These are phyloP conservation scores for Garra rufa DNA, from an alignment of 2,113 vertebrate genomes.

Conservation along the genomic window DNA sequence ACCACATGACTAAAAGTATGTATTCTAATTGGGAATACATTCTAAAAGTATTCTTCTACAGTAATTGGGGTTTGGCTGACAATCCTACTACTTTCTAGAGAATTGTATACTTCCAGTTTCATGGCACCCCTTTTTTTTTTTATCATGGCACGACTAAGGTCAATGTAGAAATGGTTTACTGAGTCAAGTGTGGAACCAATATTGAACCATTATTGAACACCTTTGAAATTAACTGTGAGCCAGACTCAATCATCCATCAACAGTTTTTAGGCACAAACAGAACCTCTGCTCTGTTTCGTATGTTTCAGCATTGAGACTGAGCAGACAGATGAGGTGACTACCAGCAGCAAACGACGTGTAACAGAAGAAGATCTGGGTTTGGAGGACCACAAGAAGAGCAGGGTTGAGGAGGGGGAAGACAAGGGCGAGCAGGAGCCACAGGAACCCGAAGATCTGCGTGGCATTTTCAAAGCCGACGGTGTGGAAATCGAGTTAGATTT, in stretches of 20 bases:
- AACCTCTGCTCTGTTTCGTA: background rate
- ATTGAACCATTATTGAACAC: background rate
- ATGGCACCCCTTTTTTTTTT: background rate
- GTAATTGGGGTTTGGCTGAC: no score
- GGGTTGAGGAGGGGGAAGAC: conserved; percentile 50
- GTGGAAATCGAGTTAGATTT: conserved; percentile 71
- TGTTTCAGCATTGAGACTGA: conserved; percentile 70
- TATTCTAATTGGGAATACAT: no score
- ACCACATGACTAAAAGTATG: background rate
- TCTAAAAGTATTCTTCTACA: no score
- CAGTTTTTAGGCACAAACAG: no score
- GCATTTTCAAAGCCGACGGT: conserved; percentile 70
- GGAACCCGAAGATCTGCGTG: conserved; percentile 56
- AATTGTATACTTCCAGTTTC: background rate
- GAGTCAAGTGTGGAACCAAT: background rate
- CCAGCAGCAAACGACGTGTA: conserved; percentile 60
- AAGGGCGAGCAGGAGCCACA: conserved; percentile 7
- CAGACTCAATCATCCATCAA: no score
- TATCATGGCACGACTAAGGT: background rate
- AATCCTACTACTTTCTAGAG: background rate
- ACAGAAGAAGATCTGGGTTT: conserved; percentile 62
- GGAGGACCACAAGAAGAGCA: conserved; percentile 70
- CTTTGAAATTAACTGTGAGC: no score
- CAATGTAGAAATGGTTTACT: background rate
- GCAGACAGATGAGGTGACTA: conserved; percentile 52